These are phyloP conservation scores for Halesus radiatus DNA, from an alignment of 1,140 invertebrate species.

Conservation along the genomic window DNA sequence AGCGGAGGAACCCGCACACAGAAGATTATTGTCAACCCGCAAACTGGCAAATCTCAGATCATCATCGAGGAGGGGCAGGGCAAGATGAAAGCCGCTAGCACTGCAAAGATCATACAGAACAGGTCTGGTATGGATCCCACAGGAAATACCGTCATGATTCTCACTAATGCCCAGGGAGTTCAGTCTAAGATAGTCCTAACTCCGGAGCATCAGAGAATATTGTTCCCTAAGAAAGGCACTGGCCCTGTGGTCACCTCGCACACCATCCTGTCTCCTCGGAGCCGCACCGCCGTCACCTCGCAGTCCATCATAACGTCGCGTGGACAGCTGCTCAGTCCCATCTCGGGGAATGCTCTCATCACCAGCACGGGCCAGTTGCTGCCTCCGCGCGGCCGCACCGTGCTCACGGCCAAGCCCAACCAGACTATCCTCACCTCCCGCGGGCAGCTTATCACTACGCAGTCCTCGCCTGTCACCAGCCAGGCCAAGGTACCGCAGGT, in stretches of 20 bases:
- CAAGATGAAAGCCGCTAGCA: constrained; percentile 24
- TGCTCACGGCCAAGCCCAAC: constrained; percentile 47
- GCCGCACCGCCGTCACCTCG: constrained; percentile 47
- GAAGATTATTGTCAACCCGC: constrained; percentile 68
- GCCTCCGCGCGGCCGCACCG: constrained; percentile 54
- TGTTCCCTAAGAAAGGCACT: constrained; percentile 61
- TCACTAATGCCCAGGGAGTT: constrained; percentile 72
- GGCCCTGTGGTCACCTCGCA: constrained; percentile 65
- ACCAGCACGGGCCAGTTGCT: constrained; percentile 46
- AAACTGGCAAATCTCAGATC: constrained; percentile 65
- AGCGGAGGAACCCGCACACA: constrained; percentile 59
- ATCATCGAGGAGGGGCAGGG: constrained; percentile 60
- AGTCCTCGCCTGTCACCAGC: constrained; percentile 65
- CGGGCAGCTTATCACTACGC: constrained; percentile 67
- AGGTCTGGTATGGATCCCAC: constrained; percentile 58
- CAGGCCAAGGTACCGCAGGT: constrained; percentile 59
- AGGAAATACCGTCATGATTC: constrained; percentile 72
- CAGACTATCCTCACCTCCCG: constrained; percentile 60
- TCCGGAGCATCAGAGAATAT: constrained; percentile 68
- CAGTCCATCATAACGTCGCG: constrained; percentile 69
- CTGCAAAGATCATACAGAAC: constrained; percentile 55
- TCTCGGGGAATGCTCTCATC: constrained; percentile 45
- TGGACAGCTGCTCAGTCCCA: constrained; percentile 59
- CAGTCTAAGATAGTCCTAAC: constrained; percentile 72
- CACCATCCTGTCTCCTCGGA: constrained; percentile 65